phyloP scores from a whole-genome alignment of 2,888 invertebrate species.

The Digitonthophagus gazella region DNA sequence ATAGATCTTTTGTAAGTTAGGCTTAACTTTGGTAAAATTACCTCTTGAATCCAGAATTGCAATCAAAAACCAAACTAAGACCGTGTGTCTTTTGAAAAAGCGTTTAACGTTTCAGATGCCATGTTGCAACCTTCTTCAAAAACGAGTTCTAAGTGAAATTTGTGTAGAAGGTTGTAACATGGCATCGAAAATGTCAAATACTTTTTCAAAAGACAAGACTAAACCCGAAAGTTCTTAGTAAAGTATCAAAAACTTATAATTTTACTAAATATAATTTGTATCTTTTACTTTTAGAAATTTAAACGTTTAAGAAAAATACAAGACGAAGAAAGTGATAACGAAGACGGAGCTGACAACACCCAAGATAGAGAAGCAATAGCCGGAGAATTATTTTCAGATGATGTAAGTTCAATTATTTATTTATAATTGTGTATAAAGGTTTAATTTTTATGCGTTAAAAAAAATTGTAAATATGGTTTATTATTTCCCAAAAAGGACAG shows the following conservation, averaged over 20 bases:
- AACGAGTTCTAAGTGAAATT: no score
- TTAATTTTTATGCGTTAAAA: conserved; percentile 3
- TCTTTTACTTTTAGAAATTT: conserved; percentile 66
- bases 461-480: background rate
- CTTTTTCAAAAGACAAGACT: no score
- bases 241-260: background rate
- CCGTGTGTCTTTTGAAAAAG: no score
- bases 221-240: no score
- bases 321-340: conserved; percentile 90
- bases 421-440: background rate
- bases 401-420: conserved; percentile 57
- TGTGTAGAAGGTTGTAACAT: no score
- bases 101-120: no score
- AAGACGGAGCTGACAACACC: conserved; percentile 74
- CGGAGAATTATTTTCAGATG: conserved; percentile 85
- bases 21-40: no score
- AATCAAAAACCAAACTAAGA: no score
- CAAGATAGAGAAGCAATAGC: conserved; percentile 86
- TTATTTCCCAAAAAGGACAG: conserved; percentile 27
- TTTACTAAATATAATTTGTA: background rate
- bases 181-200: no score
- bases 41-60: no score
- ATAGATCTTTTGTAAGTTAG: no score
- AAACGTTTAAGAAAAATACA: conserved; percentile 80
- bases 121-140: no score